Conservation (phyloP, 1,140 invertebrate genomes). For the Halesus radiatus region DNA sequence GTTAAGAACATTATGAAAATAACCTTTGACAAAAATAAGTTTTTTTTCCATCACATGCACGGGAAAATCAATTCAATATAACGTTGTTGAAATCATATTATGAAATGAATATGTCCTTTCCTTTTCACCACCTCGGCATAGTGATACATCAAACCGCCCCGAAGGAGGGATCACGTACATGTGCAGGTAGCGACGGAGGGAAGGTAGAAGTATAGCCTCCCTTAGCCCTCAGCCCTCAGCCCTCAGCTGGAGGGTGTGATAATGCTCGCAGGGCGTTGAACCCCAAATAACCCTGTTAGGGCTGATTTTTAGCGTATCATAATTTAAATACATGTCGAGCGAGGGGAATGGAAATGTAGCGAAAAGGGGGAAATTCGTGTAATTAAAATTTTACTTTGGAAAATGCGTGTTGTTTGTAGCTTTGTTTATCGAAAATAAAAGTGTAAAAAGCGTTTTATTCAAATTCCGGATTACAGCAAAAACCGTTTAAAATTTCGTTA, state of each 20-base stretch:
- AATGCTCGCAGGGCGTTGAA: constrained; percentile 49
- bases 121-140: constrained; percentile 29
- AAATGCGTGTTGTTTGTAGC: neutral
- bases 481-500: too few relatives aligned
- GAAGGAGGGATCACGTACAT: constrained; percentile 1
- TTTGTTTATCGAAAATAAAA: neutral
- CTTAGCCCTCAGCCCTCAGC: neutral
- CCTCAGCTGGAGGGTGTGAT: constrained; percentile 38
- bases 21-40: too few relatives aligned
- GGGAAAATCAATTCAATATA: too few relatives aligned
- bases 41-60: too few relatives aligned
- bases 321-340: constrained; percentile 48
- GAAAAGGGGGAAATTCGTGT: constrained; percentile 31
- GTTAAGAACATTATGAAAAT: too few relatives aligned
- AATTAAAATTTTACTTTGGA: constrained; percentile 30
- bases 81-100: neutral
- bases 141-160: constrained; percentile 34
- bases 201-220: constrained; percentile 2
- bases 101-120: constrained; percentile 26
- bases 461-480: too few relatives aligned
- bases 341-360: constrained; percentile 27
- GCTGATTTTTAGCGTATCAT: constrained; percentile 56
- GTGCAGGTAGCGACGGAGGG: neutral
- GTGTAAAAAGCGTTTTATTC: neutral
- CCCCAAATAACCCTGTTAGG: constrained; percentile 53